phyloP scores from a whole-genome alignment of 1,140 invertebrate genomes.

The Zaprionus lachaisei region DNA sequence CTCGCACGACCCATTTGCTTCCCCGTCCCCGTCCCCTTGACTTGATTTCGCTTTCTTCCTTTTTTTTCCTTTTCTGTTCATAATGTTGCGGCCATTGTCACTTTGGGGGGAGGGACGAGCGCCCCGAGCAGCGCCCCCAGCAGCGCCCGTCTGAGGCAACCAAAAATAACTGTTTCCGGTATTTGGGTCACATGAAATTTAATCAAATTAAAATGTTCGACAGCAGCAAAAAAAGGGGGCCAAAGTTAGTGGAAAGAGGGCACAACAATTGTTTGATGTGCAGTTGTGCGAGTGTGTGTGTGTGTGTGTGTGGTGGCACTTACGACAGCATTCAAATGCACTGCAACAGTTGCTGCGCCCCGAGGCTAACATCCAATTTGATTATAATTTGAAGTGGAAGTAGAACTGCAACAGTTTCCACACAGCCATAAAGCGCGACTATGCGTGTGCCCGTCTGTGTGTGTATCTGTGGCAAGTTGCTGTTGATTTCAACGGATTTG shows the following conservation, averaged over 20 bases:
- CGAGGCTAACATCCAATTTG: slow-evolving; percentile 50
- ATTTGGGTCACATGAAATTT: slow-evolving; percentile 83
- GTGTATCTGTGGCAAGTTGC: slow-evolving; percentile 29
- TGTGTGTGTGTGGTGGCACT: slow-evolving; percentile 26
- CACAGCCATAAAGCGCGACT: background rate
- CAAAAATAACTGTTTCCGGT: slow-evolving; percentile 81
- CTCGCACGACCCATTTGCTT: background rate
- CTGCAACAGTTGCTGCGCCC: slow-evolving; percentile 63
- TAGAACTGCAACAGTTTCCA: slow-evolving; percentile 43
- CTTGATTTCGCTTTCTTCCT: slow-evolving; percentile 31
- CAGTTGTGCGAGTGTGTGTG: slow-evolving; percentile 30
- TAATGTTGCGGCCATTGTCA: slow-evolving; percentile 63
- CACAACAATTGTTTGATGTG: slow-evolving; percentile 44
- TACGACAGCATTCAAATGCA: slow-evolving; percentile 35
- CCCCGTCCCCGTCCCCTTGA: background rate
- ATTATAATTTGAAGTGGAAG: slow-evolving; percentile 68
- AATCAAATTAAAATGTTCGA: slow-evolving; percentile 83
- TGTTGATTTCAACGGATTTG: slow-evolving; percentile 68
- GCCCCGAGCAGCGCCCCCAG: background rate
- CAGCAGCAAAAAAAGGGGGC: slow-evolving; percentile 39
- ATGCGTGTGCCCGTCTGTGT: slow-evolving; percentile 11
- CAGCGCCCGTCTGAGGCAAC: slow-evolving; percentile 65
- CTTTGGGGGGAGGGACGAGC: slow-evolving; percentile 23
- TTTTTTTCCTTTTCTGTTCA: slow-evolving; percentile 25
- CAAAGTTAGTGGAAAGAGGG: slow-evolving; percentile 40